These are phyloP conservation scores for Dasypogon diadema DNA, from an alignment of 2,888 invertebrate genomes.

Conservation along the genomic window DNA sequence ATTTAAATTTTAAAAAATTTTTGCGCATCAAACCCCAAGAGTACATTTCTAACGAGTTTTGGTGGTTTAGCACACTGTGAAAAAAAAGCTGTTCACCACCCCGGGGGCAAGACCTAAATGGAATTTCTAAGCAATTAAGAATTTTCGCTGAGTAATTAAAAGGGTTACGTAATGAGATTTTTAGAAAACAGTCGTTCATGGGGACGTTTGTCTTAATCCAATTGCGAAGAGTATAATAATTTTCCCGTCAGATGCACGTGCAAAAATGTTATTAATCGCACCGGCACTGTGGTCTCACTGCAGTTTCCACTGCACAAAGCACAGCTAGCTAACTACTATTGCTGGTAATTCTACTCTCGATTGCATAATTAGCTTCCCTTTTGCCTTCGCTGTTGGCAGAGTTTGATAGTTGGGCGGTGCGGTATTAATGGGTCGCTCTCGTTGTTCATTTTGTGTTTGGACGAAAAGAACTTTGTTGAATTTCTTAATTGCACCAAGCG, in stretches of 20 bases:
- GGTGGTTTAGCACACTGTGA: background rate
- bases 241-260: background rate
- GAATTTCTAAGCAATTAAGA: slow-evolving; percentile 7
- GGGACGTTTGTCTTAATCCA: background rate
- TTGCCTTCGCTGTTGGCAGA: too few species aligned
- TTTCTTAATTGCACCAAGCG: too few species aligned
- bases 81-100: slow-evolving; percentile 11
- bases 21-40: too few species aligned
- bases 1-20: too few species aligned
- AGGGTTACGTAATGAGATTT: slow-evolving; percentile 17
- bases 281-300: background rate
- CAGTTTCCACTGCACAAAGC: too few species aligned
- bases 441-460: background rate
- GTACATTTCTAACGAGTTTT: slow-evolving; percentile 14
- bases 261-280: background rate
- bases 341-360: background rate
- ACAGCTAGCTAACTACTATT: background rate
- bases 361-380: slow-evolving; percentile 10
- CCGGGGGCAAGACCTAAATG: background rate
- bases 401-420: too few species aligned
- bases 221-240: too few species aligned
- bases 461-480: background rate
- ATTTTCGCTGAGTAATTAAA: slow-evolving; percentile 33
- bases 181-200: background rate
- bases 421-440: background rate